A percentile compares a stretch with the other conserved stretches of the same genome.
phyloP scores from a whole-genome alignment of 2,888 invertebrate species.

The Candidula unifasciata region DNA sequence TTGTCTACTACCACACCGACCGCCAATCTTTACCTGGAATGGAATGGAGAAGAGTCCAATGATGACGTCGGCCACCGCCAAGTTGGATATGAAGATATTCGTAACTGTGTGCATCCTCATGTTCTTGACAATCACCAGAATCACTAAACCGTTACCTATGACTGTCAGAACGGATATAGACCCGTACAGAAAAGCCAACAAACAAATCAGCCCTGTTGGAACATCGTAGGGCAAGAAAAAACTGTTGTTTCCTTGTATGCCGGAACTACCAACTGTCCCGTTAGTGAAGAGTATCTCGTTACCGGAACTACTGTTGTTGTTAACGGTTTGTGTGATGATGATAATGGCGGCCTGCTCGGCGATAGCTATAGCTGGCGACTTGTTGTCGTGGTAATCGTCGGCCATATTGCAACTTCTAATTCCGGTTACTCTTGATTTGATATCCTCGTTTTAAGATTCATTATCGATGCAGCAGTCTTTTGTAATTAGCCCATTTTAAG shows the following conservation, averaged over 20 bases:
- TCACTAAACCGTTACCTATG: conserved; percentile 89
- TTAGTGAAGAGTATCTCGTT: background rate
- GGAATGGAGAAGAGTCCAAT: conserved; percentile 91
- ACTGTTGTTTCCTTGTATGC: background rate
- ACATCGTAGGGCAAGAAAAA: conserved; percentile 83
- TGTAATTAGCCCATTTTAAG: no score
- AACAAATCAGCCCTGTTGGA: conserved; percentile 85
- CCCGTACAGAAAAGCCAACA: conserved; percentile 88
- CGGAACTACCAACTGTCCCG: background rate
- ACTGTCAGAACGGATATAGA: conserved; percentile 89
- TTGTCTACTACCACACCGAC: background rate
- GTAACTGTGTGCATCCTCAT: conserved; percentile 88
- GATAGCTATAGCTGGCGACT: background rate
- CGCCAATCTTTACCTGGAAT: conserved; percentile 81
- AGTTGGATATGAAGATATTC: conserved; percentile 91
- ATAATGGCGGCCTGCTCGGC: conserved; percentile 27
- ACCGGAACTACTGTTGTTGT: background rate
- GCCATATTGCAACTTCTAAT: background rate
- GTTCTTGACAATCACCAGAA: conserved; percentile 88
- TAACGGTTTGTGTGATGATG: background rate
- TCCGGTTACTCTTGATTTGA: background rate
- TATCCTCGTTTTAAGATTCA: no score
- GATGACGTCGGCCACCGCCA: conserved; percentile 90
- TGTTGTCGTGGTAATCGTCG: background rate
- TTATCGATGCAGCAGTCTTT: no score